Evolutionary conservation across 2,797 vertebrate genomes (phyloP).

Genomic region (Pantherophis vulpinus): DNA sequence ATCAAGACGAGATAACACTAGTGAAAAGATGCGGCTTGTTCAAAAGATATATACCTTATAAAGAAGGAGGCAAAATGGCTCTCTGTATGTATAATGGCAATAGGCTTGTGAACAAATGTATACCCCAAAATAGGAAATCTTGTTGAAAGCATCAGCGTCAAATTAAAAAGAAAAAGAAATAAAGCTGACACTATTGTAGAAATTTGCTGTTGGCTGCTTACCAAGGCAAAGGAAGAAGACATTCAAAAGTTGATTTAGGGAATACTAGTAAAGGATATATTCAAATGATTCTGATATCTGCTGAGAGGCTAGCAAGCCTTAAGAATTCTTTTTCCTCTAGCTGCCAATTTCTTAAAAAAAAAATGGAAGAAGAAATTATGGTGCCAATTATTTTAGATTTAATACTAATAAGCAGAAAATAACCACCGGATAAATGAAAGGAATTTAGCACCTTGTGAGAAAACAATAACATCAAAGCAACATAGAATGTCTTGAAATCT

Average conservation of each 20-base stretch:
- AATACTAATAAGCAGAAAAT: background rate
- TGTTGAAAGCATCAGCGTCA: background rate
- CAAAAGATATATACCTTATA: background rate
- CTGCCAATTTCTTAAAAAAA: background rate
- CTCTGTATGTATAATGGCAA: background rate
- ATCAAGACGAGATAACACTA: background rate
- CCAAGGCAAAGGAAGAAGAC: background rate
- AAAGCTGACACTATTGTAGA: background rate
- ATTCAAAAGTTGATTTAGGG: background rate
- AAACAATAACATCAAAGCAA: background rate
- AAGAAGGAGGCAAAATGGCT: background rate
- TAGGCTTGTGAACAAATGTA: background rate
- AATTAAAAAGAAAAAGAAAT: background rate
- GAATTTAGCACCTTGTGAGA: background rate
- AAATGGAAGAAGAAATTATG: too few species aligned
- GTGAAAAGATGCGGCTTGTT: background rate
- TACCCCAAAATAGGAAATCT: background rate
- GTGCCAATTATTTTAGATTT: too few species aligned
- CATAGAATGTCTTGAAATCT: background rate
- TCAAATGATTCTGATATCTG: background rate
- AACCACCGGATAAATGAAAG: background rate
- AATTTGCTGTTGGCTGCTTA: background rate
- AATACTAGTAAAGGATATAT: background rate
- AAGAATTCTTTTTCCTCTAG: background rate
- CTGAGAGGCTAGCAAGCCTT: background rate